These are phyloP conservation scores for Falco columbarius DNA, from an alignment of 2,797 vertebrate genomes.

Conservation along the genomic window DNA sequence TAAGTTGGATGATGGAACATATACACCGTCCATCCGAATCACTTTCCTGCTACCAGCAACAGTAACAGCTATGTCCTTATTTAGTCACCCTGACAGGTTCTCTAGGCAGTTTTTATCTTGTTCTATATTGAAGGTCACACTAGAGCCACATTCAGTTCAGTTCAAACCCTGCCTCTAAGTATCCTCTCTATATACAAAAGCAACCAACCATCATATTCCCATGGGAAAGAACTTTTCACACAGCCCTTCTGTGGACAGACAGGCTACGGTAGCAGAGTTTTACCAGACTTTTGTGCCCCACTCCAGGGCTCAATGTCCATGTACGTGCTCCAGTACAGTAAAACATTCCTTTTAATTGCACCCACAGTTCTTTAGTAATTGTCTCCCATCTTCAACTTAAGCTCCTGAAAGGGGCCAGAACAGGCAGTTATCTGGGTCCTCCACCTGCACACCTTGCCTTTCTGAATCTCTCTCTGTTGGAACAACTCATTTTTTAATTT, in stretches of 20 bases:
- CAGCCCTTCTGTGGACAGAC: neutral
- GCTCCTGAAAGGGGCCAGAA: neutral
- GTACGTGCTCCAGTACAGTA: neutral
- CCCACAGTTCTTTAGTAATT: neutral
- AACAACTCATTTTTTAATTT: neutral
- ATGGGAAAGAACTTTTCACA: neutral
- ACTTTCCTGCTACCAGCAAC: neutral
- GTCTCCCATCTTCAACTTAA: neutral
- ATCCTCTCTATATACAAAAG: neutral
- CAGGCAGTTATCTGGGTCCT: neutral
- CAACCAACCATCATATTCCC: neutral
- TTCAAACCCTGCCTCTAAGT: neutral
- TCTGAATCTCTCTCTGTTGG: neutral
- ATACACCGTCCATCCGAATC: neutral
- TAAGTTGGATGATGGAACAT: neutral
- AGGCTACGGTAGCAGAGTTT: neutral
- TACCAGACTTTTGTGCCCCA: neutral
- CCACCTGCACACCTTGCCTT: accelerated
- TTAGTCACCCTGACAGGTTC: neutral
- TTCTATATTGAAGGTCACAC: neutral
- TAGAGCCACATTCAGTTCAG: neutral
- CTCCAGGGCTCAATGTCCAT: neutral
- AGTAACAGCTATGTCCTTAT: neutral
- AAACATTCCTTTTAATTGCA: neutral
- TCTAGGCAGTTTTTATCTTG: neutral